Evolutionary conservation across 1,140 invertebrate genomes (phyloP).

Genomic region (Colletes latitarsis): DNA sequence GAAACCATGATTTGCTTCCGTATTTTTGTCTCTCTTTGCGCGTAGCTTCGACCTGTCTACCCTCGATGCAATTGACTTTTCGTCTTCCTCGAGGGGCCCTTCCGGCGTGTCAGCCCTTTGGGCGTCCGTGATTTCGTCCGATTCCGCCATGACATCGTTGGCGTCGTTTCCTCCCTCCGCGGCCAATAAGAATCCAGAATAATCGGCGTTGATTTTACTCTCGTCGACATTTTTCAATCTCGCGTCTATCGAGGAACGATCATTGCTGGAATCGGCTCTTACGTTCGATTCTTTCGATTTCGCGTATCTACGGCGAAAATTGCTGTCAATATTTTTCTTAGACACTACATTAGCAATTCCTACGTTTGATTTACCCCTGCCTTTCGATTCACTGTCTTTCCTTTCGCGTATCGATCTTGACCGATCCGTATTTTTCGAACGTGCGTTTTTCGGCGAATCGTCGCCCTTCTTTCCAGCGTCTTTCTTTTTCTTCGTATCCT

Average conservation of each 20-base stretch:
- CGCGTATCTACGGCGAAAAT: conserved; percentile 36
- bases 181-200: neutral
- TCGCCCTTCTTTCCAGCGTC: neutral
- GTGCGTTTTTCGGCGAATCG: neutral
- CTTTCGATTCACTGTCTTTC: conserved; percentile 2
- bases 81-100: neutral
- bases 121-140: neutral
- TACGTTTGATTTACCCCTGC: conserved; percentile 35
- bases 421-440: neutral
- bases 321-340: conserved; percentile 14
- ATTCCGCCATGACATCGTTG: neutral
- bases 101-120: neutral
- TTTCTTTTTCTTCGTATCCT: conserved; percentile 27
- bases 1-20: conserved; percentile 1
- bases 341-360: conserved; percentile 19
- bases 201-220: neutral
- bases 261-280: neutral
- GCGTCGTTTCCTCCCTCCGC: neutral
- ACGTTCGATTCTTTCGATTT: neutral
- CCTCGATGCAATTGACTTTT: neutral
- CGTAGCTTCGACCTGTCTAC: conserved; percentile 31
- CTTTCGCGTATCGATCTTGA: neutral
- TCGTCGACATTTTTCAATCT: neutral
- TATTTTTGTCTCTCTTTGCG: conserved; percentile 41
- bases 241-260: neutral